Evolutionary conservation across 2,113 vertebrate species (phyloP).

Genomic region (Trogon melanurus): DNA sequence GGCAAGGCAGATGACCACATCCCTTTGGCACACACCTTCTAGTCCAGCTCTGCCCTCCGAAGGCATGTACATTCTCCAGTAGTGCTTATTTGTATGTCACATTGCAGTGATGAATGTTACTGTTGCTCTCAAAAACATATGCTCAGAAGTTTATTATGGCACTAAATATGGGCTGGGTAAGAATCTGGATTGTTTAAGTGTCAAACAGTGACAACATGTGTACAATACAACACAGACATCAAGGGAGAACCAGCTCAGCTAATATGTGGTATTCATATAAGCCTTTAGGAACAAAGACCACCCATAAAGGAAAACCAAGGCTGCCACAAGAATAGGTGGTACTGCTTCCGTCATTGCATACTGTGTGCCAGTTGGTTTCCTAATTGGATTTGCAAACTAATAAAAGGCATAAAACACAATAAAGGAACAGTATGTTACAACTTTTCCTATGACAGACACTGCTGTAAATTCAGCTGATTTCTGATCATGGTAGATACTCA

Average conservation of each 20-base stretch:
- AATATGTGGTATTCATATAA: conserved; percentile 49
- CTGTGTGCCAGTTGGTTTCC: not conserved
- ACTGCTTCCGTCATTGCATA: conserved; percentile 34
- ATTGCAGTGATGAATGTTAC: conserved; percentile 59
- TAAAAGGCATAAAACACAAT: conserved; percentile 19
- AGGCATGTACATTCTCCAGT: not conserved
- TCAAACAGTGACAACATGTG: conserved; percentile 77
- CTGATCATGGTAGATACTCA: not conserved
- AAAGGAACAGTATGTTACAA: not conserved
- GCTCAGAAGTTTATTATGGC: conserved; percentile 75
- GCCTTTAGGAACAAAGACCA: conserved; percentile 74
- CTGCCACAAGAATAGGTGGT: conserved; percentile 65
- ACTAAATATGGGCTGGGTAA: conserved; percentile 70
- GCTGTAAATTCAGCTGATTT: conserved; percentile 9
- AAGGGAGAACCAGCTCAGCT: conserved; percentile 50
- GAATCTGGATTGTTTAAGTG: conserved; percentile 80
- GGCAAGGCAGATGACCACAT: not conserved
- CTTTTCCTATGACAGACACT: not conserved
- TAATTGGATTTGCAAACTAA: conserved; percentile 30
- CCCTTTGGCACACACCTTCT: conserved; percentile 43
- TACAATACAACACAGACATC: conserved; percentile 76
- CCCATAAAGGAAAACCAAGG: conserved; percentile 70
- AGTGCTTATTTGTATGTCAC: conserved; percentile 50
- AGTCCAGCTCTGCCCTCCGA: conserved; percentile 47
- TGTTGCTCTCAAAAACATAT: conserved; percentile 58